Base-by-base conservation (phyloP, 2,113 vertebrate species). In the Larimichthys polyactis region DNA sequence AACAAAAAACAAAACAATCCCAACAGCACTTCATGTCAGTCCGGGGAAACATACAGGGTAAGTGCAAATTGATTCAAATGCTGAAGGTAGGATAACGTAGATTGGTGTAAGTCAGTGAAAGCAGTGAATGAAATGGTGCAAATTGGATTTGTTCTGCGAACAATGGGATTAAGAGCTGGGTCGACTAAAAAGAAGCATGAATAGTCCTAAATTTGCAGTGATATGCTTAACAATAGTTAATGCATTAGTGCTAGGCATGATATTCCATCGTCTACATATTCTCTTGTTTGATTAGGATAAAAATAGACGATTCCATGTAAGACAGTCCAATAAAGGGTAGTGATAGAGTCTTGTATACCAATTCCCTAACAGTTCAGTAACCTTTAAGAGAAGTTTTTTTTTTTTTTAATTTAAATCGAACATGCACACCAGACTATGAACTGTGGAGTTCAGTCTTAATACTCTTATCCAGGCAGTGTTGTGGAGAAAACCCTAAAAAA, bases 81-180 rank as follows among this genome's bases (percentile, higher is more conserved):
- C 20, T 60, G 5, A 20, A 71, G 40, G 75, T 64, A 83, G 73
- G n/a, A 73, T 73, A n/a, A 3, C 72, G 74, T 32, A 79, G 57
- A 85, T 85, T 75, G 58, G 62, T 78, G 67, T 73, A 78, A 85
- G 2, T 75, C 76, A 75, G 58, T 52, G 65, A n/a, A 76, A 83
- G 72, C 44, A 29, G 22, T 64, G 62, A 68, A 87, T 78, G 66
- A 83, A 84, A 90, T 68, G 40, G 72, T 78, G 65, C 54, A 88
- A 88, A 88, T 68, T 79, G 78, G 69, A 82, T 89, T 87, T 75
- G 15, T 75, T 49, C 15, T 12, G 51, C 3, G 51, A 75, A 71
- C 73, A 85, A 83, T 81, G 36, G 10, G 15, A 75, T 84, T 84
- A 75, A 72, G 60, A 32, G 22, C 29, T 62, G 3, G 48, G 29